Evolutionary conservation across 2,113 vertebrate genomes (phyloP).

Genomic region (Crotalus horridus): DNA sequence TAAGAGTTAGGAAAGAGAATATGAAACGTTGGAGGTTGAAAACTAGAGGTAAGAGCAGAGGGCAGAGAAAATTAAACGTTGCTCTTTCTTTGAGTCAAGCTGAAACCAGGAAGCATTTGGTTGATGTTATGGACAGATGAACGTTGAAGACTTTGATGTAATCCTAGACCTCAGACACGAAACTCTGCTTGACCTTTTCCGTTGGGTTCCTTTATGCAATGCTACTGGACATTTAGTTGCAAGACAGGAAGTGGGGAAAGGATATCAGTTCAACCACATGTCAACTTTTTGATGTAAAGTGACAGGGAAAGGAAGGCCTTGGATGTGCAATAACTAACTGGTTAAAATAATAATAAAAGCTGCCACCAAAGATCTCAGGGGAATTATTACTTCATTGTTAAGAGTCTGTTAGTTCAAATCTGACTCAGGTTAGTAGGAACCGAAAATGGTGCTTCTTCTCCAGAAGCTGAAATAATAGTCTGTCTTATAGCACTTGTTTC

Average conservation of each 20-base stretch:
- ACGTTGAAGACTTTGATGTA: constrained; percentile 73
- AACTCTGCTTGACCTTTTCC: constrained; percentile 75
- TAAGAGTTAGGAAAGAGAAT: constrained; percentile 21
- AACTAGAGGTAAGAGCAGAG: constrained; percentile 5
- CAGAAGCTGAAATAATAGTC: not conserved
- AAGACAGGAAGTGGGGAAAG: constrained; percentile 72
- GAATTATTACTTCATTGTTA: not conserved
- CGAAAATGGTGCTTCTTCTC: constrained; percentile 2
- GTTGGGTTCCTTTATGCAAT: constrained; percentile 67
- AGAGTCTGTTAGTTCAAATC: constrained; percentile 47
- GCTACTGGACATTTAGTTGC: constrained; percentile 71
- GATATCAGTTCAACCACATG: constrained; percentile 65
- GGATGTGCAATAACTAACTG: constrained; percentile 34
- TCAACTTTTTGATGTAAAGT: constrained; percentile 50
- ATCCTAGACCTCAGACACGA: constrained; percentile 75
- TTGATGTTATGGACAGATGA: constrained; percentile 61
- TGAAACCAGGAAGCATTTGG: constrained; percentile 67
- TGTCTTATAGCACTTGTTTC: not conserved
- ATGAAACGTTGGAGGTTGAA: constrained; percentile 42
- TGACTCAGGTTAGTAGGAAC: constrained; percentile 33
- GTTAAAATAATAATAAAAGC: constrained; percentile 45
- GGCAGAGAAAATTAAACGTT: constrained; percentile 37
- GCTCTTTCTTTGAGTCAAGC: constrained; percentile 38
- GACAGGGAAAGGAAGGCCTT: constrained; percentile 59
- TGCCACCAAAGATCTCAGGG: constrained; percentile 29